Percentiles rank a stretch among this genome's conserved stretches.
Conservation (phyloP, 2,888 invertebrate genomes). For the Lordiphosa andalusiaca region DNA sequence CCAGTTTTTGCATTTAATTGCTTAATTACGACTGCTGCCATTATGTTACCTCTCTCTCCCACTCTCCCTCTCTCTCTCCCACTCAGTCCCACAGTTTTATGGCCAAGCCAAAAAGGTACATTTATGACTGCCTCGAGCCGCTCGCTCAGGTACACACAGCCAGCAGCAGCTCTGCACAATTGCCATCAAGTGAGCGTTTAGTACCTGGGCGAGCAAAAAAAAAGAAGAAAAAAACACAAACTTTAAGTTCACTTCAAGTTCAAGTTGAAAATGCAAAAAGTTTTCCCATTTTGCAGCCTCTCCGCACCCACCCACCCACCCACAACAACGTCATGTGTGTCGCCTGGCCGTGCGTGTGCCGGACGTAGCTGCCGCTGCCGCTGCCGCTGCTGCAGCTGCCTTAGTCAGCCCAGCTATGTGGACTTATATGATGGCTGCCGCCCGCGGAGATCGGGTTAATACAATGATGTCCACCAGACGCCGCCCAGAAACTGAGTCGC, state of each 20-base stretch:
- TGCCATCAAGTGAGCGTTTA: slow-evolving; percentile 41
- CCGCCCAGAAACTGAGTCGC: slow-evolving; percentile 79
- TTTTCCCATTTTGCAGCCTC: slow-evolving; percentile 7
- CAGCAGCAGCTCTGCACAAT: slow-evolving; percentile 27
- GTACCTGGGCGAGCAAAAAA: too few relatives aligned
- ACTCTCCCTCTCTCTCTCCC: too few relatives aligned
- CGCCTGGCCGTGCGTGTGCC: slow-evolving; percentile 21
- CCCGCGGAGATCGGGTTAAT: slow-evolving; percentile 84
- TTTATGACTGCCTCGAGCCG: slow-evolving; percentile 32
- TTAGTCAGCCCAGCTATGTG: slow-evolving; percentile 83
- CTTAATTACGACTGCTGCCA: slow-evolving; percentile 62
- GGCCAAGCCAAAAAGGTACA: slow-evolving; percentile 26
- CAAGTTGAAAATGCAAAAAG: slow-evolving; percentile 22
- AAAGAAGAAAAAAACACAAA: too few relatives aligned
- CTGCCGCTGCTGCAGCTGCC: background rate
- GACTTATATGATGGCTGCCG: slow-evolving; percentile 87
- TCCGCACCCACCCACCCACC: background rate
- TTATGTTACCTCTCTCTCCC: slow-evolving; percentile 30
- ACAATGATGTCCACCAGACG: slow-evolving; percentile 79
- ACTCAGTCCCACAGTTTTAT: slow-evolving; percentile 38
- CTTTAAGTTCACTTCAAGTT: slow-evolving; percentile 14
- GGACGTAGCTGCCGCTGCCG: slow-evolving; percentile 42
- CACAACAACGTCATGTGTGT: background rate
- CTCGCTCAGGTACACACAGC: slow-evolving; percentile 17
- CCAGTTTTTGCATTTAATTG: slow-evolving; percentile 60